Evolutionary conservation across 2,888 invertebrate species (phyloP), one percentile per base, ranked within the genome.

Genomic region (Crossocerus cetratus): DNA sequence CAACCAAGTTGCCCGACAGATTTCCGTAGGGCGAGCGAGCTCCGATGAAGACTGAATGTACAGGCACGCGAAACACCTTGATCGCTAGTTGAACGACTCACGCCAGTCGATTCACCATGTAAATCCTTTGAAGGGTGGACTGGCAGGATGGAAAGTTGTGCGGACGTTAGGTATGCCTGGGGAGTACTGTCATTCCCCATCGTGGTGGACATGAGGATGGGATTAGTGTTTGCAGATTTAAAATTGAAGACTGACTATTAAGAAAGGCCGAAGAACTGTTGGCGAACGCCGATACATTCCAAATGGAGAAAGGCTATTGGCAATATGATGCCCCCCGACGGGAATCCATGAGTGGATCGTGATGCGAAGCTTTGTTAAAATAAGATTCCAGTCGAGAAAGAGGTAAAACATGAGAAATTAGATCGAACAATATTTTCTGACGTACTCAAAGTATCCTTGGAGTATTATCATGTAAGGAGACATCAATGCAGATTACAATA

Each of bases 21-120:
- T 49, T 49, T 16, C n/a, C 3, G 49, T 49, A 16, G 49, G 54
- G 43, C 67, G 60, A 56, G 67, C 32, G 78, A 76, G 78, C 72
- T 70, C 73, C 74, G 75, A 58, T 65, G 74, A 81, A 81, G 81
- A 78, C 81, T 81, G 81, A 81, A 64, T 22, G 20, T 60, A 16
- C 14, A 49, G 45, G 68, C 32, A 60, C 61, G 59, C 58, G 45
- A 4, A 44, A 62, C 20, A 49, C 8, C n/a, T 45, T 43, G 20
- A 23, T 20, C 32, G 21, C 32, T 58, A 42, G 14, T 53, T 49
- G 20, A 42, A 43, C 60, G n/a, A n/a, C 2, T 18, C 21, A 20
- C 49, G 11, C 14, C 32, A 32, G 20, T 11, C 45, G 22, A 23
- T 16, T 23, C 58, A 54, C 44, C 21, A 14, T 16, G 57, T 60